These are phyloP conservation scores for Cathartes aura DNA, from an alignment of 2,113 vertebrate species.

Conservation along the genomic window DNA sequence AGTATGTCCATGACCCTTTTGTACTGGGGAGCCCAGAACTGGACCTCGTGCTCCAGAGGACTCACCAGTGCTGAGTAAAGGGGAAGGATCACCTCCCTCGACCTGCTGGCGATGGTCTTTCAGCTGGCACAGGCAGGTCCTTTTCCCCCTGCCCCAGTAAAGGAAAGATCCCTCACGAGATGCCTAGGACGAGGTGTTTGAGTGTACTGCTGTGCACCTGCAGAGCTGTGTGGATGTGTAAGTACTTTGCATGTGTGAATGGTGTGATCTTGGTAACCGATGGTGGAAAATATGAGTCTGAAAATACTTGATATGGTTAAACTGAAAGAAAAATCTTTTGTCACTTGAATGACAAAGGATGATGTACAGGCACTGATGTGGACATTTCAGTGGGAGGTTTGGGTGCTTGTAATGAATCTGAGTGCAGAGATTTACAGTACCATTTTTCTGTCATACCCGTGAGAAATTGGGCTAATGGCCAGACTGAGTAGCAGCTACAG, in stretches of 20 bases:
- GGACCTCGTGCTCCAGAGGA: background rate
- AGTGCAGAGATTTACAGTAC: background rate
- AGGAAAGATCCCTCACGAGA: background rate
- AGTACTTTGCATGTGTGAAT: background rate
- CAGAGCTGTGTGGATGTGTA: background rate
- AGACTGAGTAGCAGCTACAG: background rate
- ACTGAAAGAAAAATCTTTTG: background rate
- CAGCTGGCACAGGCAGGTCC: background rate
- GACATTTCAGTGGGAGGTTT: background rate
- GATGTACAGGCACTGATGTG: too few species aligned
- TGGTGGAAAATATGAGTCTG: background rate
- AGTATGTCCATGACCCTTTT: background rate
- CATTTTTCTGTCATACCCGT: background rate
- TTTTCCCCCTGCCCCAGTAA: background rate
- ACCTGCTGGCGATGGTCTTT: background rate
- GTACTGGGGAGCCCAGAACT: background rate
- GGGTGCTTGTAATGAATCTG: background rate
- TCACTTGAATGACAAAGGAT: background rate
- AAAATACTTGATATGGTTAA: background rate
- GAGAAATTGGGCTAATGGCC: background rate
- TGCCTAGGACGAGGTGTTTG: background rate
- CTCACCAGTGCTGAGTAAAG: background rate
- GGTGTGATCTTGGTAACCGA: background rate
- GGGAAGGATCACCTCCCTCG: background rate
- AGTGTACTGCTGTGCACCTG: background rate